Base-by-base conservation (phyloP, 64 coral and sea anemone species). In the Stichodactyla helianthus region DNA sequence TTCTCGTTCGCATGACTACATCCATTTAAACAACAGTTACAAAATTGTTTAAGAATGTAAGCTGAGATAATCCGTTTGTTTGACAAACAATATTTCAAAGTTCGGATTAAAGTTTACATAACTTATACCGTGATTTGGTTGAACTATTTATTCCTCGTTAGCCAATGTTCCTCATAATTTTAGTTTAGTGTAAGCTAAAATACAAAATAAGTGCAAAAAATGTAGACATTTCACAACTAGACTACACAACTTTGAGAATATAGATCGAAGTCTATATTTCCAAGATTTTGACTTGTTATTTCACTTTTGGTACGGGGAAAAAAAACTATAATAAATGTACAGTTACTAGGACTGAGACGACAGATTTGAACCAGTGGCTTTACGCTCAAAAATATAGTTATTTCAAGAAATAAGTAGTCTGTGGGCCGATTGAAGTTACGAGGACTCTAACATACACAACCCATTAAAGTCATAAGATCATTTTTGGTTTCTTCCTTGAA, bases 41-140 rank as follows among this genome's bases (percentile, higher is more conserved):
- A 81, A 81, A 81, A 81, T 20, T 81, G 52, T 81, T 81, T 81
- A 81, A 81, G 78, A 81, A 19, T 28, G 78, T 81, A 81, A 81
- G 78, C 78, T 20, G 17, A 81, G 78, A 81, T 81, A 51, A 81
- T 81, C 78, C 78, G 44, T 54, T 81, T 81, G 78, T 81, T 81
- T 81, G 78, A 10, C 78, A 81, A 81, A 81, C 78, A 81, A 81
- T 28, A 81, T 54, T 81, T 81, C 50, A 54, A 54, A 81, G 35
- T 81, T 81, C 50, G 50, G 6, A 81, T 81, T 81, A 20, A 79
- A 81, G 78, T 81, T 81, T 81, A 51, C 78, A 54, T 81, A 81
- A 52, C 78, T 74, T 74, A 74, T 74, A 74, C 68, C 25, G 68
- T 74, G 25, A 74, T 31, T 74, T 74, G 68, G 68, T 74, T 74